phyloP scores from a whole-genome alignment of 2,113 vertebrate genomes.

The Ariopsis seemanni region DNA sequence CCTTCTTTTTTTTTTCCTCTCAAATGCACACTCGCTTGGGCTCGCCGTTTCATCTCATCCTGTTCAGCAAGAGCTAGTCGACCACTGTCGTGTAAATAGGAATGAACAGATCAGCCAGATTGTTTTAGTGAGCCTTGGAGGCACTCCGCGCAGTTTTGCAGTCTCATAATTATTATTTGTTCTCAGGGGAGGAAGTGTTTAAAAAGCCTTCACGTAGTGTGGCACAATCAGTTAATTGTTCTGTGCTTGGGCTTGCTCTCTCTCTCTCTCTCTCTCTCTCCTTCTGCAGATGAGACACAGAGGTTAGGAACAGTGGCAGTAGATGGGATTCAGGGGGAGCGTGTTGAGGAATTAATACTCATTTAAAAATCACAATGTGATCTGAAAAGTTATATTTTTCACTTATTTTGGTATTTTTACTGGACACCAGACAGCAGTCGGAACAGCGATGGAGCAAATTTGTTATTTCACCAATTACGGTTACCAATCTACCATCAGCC shows the following conservation, averaged over 20 bases:
- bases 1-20: not conserved
- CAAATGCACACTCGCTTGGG: not conserved
- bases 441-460: not conserved
- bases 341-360: not conserved
- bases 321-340: not conserved
- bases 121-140: conserved; percentile 49
- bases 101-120: conserved; percentile 56
- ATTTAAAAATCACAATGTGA: not conserved
- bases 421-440: not conserved
- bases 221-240: conserved; percentile 53
- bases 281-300: not conserved
- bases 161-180: conserved; percentile 57
- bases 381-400: not conserved
- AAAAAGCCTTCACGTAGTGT: conserved; percentile 49
- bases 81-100: conserved; percentile 49
- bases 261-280: conserved; percentile 3
- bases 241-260: conserved; percentile 9
- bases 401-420: not conserved
- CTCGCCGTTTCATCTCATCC: not conserved
- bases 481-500: not conserved
- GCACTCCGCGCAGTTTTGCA: conserved; percentile 41
- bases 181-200: conserved; percentile 51
- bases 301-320: not conserved
- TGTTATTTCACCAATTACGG: not conserved
- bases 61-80: conserved; percentile 30